Percentiles rank a stretch among this genome's conserved stretches.
Evolutionary conservation across 2,888 invertebrate species (phyloP).

Genomic region (Papilio elwesi): DNA sequence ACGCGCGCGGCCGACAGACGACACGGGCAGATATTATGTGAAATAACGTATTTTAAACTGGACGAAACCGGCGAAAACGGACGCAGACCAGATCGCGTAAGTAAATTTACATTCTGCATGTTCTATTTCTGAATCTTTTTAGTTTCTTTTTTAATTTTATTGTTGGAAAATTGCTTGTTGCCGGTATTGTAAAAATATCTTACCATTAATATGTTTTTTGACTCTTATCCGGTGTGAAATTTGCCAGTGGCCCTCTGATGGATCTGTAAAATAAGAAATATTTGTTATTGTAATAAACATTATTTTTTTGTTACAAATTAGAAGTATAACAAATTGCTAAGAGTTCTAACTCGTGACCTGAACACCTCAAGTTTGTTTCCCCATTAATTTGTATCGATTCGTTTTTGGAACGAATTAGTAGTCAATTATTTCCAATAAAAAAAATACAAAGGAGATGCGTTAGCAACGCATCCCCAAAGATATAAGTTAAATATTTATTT

Average conservation of each 20-base stretch:
- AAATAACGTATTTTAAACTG: conserved; percentile 64
- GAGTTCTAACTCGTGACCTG: too few relatives aligned
- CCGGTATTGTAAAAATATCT: conserved; percentile 48
- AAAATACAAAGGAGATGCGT: too few relatives aligned
- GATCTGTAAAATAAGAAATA: conserved; percentile 63
- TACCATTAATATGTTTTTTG: conserved; percentile 81
- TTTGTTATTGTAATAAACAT: too few relatives aligned
- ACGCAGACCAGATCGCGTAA: conserved; percentile 45
- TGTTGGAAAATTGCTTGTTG: conserved; percentile 10
- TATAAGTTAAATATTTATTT: not conserved
- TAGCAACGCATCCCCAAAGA: too few relatives aligned
- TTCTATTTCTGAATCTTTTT: conserved; percentile 1
- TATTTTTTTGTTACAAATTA: too few relatives aligned
- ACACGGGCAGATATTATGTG: conserved; percentile 58
- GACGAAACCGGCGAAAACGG: conserved; percentile 48
- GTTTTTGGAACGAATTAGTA: too few relatives aligned
- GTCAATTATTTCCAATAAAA: too few relatives aligned
- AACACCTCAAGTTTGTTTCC: too few relatives aligned
- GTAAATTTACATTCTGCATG: conserved; percentile 32
- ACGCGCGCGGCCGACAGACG: conserved; percentile 58
- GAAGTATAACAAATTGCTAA: too few relatives aligned
- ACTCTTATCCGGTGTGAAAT: conserved; percentile 74
- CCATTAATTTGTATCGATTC: too few relatives aligned
- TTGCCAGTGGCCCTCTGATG: conserved; percentile 74
- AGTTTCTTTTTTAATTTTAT: not conserved